These are phyloP conservation scores for Platyscapa corneri DNA, from an alignment of 1,140 invertebrate genomes.

Conservation along the genomic window DNA sequence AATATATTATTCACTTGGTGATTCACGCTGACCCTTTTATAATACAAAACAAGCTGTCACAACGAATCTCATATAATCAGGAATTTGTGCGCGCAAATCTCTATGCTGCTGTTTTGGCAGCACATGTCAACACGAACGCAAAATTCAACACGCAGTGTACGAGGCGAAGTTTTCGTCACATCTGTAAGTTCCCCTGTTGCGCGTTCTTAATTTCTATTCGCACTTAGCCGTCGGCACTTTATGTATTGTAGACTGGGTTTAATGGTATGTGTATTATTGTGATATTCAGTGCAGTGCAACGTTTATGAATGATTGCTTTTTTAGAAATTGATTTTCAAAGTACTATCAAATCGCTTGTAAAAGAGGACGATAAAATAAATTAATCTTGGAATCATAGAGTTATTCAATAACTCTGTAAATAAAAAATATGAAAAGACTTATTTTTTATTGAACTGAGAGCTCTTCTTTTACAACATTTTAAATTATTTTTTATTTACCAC, in stretches of 20 bases:
- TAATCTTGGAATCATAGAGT: neutral
- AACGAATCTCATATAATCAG: neutral
- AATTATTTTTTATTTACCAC: too few relatives aligned
- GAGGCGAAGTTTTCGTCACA: neutral
- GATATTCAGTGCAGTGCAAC: neutral
- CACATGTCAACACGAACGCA: neutral
- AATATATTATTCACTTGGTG: neutral
- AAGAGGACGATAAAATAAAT: neutral
- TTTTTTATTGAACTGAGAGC: too few relatives aligned
- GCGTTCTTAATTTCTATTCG: conserved; percentile 29
- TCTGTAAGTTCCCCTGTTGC: conserved; percentile 39
- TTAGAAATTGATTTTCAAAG: conserved; percentile 6
- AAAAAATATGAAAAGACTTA: too few relatives aligned
- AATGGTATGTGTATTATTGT: neutral
- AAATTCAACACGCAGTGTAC: neutral
- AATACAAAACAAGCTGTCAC: neutral
- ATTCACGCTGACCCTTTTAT: neutral
- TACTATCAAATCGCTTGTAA: neutral
- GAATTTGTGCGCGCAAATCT: neutral
- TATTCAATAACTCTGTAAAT: neutral
- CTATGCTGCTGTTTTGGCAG: neutral
- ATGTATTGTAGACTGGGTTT: neutral
- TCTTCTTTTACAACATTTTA: too few relatives aligned
- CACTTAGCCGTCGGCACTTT: neutral
- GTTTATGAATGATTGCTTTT: conserved; percentile 1